Conservation (phyloP, 2,888 invertebrate species). For the Acronicta aceris region DNA sequence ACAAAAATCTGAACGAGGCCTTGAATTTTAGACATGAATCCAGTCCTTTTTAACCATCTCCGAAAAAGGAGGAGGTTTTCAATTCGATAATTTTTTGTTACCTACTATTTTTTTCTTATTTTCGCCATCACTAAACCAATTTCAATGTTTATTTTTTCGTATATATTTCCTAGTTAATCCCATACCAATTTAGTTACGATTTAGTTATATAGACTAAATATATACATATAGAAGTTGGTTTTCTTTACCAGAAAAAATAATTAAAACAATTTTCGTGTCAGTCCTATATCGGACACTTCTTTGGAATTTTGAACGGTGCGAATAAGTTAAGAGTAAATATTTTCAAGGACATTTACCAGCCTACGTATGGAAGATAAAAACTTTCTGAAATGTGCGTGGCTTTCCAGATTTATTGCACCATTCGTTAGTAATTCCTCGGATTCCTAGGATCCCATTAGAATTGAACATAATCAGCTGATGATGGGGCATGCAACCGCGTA, state of each 20-base stretch:
- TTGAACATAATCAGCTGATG: slow-evolving; percentile 62
- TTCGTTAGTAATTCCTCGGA: slow-evolving; percentile 15
- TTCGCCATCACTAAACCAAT: too few species aligned
- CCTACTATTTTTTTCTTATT: too few species aligned
- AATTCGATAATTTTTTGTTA: background rate
- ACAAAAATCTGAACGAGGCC: slow-evolving; percentile 22
- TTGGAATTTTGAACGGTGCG: slow-evolving; percentile 27
- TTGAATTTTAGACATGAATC: slow-evolving; percentile 33
- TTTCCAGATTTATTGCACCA: slow-evolving; percentile 31
- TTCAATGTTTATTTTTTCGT: background rate
- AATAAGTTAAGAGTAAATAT: slow-evolving; percentile 27
- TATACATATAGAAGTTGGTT: too few species aligned
- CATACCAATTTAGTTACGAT: too few species aligned
- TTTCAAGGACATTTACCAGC: slow-evolving; percentile 45
- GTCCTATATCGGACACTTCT: slow-evolving; percentile 16
- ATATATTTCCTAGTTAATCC: too few species aligned
- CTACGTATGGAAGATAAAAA: slow-evolving; percentile 7
- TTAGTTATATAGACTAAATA: too few species aligned
- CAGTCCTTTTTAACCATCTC: slow-evolving; percentile 21
- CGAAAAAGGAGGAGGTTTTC: too few species aligned
- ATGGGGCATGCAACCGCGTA: slow-evolving; percentile 62
- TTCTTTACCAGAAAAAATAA: too few species aligned
- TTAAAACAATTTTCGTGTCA: background rate
- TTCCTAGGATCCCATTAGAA: slow-evolving; percentile 28
- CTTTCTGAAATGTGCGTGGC: slow-evolving; percentile 20